Conservation (phyloP, 2,113 vertebrate species). For the Sander vitreus region DNA sequence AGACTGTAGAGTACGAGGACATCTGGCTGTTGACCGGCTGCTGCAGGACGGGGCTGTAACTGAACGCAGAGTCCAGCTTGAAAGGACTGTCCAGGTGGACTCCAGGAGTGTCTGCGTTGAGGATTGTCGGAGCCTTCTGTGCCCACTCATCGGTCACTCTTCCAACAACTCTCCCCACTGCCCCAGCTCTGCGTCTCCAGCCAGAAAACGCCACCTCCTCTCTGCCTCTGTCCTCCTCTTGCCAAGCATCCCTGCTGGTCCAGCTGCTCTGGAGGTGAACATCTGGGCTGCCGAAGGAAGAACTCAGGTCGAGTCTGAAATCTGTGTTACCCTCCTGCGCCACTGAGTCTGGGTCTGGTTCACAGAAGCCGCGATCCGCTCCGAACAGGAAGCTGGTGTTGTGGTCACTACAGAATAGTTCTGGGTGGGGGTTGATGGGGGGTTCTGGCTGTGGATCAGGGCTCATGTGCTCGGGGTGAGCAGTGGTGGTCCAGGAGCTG, state of each 20-base stretch:
- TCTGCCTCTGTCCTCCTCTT: not conserved
- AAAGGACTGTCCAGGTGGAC: constrained; percentile 23
- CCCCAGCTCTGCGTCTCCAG: constrained; percentile 35
- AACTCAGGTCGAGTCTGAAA: constrained; percentile 36
- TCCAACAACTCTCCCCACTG: constrained; percentile 44
- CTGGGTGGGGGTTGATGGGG: not conserved
- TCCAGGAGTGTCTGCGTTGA: not conserved
- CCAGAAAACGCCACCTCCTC: constrained; percentile 16
- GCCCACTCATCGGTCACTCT: constrained; percentile 43
- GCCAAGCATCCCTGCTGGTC: constrained; percentile 31
- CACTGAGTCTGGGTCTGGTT: not conserved
- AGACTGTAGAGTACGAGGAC: not conserved
- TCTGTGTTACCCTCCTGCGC: not conserved
- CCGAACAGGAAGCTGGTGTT: constrained; percentile 28
- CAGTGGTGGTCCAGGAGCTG: constrained; percentile 12
- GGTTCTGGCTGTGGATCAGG: not conserved
- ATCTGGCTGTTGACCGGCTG: not conserved
- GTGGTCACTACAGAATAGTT: constrained; percentile 9
- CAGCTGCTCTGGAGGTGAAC: constrained; percentile 26
- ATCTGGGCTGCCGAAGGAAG: constrained; percentile 35
- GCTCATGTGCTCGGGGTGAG: not conserved
- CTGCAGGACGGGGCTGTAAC: constrained; percentile 24
- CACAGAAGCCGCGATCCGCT: constrained; percentile 9
- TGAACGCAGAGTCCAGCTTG: constrained; percentile 21
- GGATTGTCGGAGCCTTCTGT: not conserved